Percentiles rank a stretch among this genome's conserved stretches.
Conservation (phyloP, 2,113 vertebrate genomes). For the Salminus brasiliensis region DNA sequence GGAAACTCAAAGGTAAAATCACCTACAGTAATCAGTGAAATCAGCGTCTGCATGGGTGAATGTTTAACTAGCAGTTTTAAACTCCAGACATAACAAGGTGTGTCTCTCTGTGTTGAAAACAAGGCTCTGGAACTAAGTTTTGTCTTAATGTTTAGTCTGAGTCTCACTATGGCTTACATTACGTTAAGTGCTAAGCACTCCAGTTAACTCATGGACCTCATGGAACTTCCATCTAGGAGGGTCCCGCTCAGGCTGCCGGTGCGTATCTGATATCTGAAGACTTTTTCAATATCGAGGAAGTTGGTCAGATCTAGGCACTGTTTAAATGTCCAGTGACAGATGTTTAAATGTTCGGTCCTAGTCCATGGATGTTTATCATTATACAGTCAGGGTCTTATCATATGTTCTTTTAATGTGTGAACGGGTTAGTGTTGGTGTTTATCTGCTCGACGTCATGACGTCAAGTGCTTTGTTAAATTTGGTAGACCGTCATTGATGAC, state of each 20-base stretch:
- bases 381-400: neutral
- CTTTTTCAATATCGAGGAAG: neutral
- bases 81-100: neutral
- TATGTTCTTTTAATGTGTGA: no score
- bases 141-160: neutral
- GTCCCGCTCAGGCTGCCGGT: neutral
- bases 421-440: no score
- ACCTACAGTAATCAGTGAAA: neutral
- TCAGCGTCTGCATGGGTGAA: neutral
- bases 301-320: neutral
- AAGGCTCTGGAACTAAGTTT: neutral
- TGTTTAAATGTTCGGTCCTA: no score
- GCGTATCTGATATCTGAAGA: neutral
- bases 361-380: no score
- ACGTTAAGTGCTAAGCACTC: neutral
- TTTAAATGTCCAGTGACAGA: neutral
- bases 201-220: neutral
- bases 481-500: no score
- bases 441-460: no score
- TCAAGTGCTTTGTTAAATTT: no score
- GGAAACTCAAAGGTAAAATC: neutral
- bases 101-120: neutral
- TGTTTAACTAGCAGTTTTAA: neutral
- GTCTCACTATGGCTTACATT: neutral
- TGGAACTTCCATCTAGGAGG: no score